phyloP scores from a whole-genome alignment of 2,113 vertebrate genomes.

The Charadrius vociferus region DNA sequence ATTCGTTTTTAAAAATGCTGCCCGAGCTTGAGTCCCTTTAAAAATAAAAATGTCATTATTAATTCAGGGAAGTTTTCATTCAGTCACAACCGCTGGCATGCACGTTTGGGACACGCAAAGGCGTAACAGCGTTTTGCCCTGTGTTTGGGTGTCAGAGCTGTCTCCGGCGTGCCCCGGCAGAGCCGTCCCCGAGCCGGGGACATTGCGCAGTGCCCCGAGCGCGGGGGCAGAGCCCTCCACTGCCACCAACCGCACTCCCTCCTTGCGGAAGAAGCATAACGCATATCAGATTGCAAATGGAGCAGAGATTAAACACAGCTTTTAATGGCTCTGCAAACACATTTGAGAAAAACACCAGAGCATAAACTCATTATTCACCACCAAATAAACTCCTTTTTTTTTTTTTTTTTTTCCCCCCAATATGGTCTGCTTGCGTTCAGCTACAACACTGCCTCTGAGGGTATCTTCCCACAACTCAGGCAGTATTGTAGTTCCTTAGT shows the following conservation, averaged over 20 bases:
- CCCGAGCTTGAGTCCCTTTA: neutral
- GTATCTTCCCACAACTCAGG: neutral
- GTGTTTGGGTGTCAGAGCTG: neutral
- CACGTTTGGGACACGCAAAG: neutral
- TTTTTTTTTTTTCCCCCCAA: neutral
- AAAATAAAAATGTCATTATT: neutral
- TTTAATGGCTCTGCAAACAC: conserved; percentile 14
- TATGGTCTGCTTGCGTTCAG: neutral
- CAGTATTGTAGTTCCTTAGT: neutral
- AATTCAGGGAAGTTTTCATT: neutral
- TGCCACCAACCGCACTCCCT: neutral
- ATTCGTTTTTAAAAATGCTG: neutral
- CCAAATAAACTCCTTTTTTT: neutral
- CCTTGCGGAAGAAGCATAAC: neutral
- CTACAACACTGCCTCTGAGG: neutral
- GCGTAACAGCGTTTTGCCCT: accelerated
- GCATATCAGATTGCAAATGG: neutral
- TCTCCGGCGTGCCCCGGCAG: neutral
- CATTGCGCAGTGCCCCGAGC: neutral
- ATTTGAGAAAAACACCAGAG: neutral
- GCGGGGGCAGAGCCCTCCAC: neutral
- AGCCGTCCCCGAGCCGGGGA: neutral
- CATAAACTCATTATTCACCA: neutral
- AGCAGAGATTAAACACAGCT: conserved; percentile 1
- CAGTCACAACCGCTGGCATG: neutral